phyloP scores from a whole-genome alignment of 1,140 invertebrate genomes.

The Eueides isabella region DNA sequence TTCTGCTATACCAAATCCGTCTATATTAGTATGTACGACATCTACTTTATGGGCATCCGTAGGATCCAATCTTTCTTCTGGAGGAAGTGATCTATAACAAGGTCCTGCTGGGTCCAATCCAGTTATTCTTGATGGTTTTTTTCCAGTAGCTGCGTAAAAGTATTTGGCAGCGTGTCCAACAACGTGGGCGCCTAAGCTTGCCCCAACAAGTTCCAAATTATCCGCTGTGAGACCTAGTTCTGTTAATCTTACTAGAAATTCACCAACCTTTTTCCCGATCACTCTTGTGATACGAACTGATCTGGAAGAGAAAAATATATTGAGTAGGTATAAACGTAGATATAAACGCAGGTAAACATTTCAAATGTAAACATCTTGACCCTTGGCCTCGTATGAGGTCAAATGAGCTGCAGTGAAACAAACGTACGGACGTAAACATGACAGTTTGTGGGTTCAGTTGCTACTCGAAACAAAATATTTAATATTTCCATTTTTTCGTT shows the following conservation, averaged over 20 bases:
- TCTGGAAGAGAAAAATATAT: constrained; percentile 49
- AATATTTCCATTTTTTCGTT: too few relatives aligned
- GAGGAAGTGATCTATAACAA: constrained; percentile 80
- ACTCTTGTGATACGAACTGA: constrained; percentile 59
- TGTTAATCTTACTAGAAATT: constrained; percentile 60
- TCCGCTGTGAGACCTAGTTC: constrained; percentile 57
- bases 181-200: constrained; percentile 67
- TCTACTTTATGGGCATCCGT: constrained; percentile 84
- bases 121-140: constrained; percentile 83
- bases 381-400: too few relatives aligned
- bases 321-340: too few relatives aligned
- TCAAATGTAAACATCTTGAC: too few relatives aligned
- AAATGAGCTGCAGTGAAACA: too few relatives aligned
- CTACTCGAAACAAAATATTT: too few relatives aligned
- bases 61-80: constrained; percentile 79
- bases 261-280: constrained; percentile 64
- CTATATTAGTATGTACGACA: constrained; percentile 87
- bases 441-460: too few relatives aligned
- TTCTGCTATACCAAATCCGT: constrained; percentile 86
- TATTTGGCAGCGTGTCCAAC: constrained; percentile 58
- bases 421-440: too few relatives aligned
- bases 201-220: constrained; percentile 64
- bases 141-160: constrained; percentile 56
- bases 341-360: too few relatives aligned
- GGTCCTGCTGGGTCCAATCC: constrained; percentile 87